Percentiles rank a stretch among this genome's conserved stretches.
Evolutionary conservation across 2,888 invertebrate genomes (phyloP).

Genomic region (Dolichopus griseipennis): DNA sequence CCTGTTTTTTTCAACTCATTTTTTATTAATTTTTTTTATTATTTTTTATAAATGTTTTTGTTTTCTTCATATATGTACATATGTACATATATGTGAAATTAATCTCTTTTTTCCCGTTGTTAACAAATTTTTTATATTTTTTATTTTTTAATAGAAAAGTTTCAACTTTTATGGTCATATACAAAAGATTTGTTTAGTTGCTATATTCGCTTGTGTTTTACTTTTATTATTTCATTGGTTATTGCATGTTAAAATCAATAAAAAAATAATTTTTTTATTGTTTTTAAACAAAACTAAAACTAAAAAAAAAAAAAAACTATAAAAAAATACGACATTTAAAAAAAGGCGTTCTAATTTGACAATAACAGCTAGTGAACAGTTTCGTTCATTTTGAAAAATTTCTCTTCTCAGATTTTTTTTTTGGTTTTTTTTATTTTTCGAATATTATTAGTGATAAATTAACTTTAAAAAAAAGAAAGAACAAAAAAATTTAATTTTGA

Average conservation of each 20-base stretch:
- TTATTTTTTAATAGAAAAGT: background rate
- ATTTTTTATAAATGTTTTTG: background rate
- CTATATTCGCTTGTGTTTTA: background rate
- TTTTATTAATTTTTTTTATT: background rate
- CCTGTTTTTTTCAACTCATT: background rate
- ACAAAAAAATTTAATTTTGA: no score
- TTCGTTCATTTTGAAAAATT: background rate
- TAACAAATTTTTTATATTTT: slow-evolving; percentile 1
- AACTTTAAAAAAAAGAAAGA: no score
- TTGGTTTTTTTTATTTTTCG: no score
- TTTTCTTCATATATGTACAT: background rate
- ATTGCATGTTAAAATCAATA: slow-evolving; percentile 3
- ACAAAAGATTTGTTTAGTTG: background rate
- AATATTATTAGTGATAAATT: no score
- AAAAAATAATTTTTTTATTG: background rate
- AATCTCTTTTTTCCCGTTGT: slow-evolving; percentile 4
- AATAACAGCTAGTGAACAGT: background rate
- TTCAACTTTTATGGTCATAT: background rate
- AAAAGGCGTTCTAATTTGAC: background rate
- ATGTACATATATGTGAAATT: background rate
- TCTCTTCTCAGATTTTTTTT: no score
- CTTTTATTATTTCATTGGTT: background rate
- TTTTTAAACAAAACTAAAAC: background rate
- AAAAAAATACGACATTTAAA: no score
- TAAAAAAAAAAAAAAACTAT: background rate